Evolutionary conservation across 2,797 vertebrate genomes (phyloP), one percentile per base, ranked within the genome.

Genomic region (Danio choprae): DNA sequence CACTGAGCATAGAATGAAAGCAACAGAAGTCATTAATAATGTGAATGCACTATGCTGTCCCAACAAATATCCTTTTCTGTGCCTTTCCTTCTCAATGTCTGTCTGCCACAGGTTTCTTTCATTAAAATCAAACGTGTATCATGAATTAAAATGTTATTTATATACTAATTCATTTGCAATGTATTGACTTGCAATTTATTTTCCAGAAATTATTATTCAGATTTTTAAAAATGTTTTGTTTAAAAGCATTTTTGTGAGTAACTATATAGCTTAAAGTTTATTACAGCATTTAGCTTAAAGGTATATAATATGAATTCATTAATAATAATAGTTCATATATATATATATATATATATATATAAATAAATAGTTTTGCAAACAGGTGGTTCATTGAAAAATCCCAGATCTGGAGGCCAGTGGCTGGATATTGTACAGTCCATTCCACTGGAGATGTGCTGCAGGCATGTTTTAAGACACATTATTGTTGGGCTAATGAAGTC

Each of bases 401-500:
- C 29, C 16, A 38, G 48, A 1, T 69, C 15, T 18, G 16, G 5
- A 51, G n/a, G 41, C 13, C 63, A 16, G 18, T 56, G n/a, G 43
- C 50, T 65, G 9, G 36, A 74, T 67, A 67, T 56, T 60, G 43
- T 62, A 51, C 59, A 48, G 46, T 12, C 20, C 58, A 71, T 20
- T 48, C 20, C 55, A 15, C 55, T 46, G 15, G 36, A 63, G 46
- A 75, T 43, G 65, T 15, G 51, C 76, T 70, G 65, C 56, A 69
- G 80, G 44, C 63, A 62, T 76, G 29, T 63, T 60, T 46, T 80
- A 68, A 50, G 79, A 59, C 71, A 70, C 41, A 16, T 71, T 73
- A 67, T 62, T 58, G 48, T 76, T 40, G 41, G n/a, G 55, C 20
- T 84, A 84, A 86, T 83, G 78, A 83, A 75, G 74, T 75, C 69